Conservation (phyloP, 2,888 invertebrate genomes). For the Pollenia angustigena region DNA sequence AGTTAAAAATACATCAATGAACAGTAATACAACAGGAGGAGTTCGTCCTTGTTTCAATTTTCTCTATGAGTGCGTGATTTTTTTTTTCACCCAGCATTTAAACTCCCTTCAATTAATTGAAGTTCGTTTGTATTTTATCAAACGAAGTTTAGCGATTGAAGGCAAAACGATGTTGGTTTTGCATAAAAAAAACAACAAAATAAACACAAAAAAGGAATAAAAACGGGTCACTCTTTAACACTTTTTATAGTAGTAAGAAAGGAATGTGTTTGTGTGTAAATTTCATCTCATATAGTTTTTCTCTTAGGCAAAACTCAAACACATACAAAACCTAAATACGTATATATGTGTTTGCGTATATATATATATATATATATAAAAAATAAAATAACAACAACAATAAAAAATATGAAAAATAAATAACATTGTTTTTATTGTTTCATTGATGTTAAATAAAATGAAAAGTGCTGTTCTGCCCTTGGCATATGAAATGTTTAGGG, state of each 20-base stretch:
- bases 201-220: not conserved
- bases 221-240: conserved; percentile 27
- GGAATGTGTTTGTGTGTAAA: not conserved
- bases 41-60: conserved; percentile 28
- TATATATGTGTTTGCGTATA: not conserved
- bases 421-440: conserved; percentile 7
- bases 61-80: conserved; percentile 31
- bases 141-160: conserved; percentile 37
- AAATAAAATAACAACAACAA: not conserved
- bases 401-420: conserved; percentile 5
- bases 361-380: not conserved
- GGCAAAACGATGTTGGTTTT: conserved; percentile 18
- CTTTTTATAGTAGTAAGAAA: conserved; percentile 25
- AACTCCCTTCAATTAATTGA: conserved; percentile 26
- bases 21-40: not conserved
- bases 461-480: conserved; percentile 21
- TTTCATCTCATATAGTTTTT: not conserved
- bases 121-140: conserved; percentile 28
- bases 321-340: not conserved
- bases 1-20: conserved; percentile 36
- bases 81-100: not conserved
- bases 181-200: conserved; percentile 7
- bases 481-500: not conserved
- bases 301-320: not conserved
- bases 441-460: not conserved